Evolutionary conservation across 2,888 invertebrate species (phyloP).

Genomic region (Rhingia rostrata): DNA sequence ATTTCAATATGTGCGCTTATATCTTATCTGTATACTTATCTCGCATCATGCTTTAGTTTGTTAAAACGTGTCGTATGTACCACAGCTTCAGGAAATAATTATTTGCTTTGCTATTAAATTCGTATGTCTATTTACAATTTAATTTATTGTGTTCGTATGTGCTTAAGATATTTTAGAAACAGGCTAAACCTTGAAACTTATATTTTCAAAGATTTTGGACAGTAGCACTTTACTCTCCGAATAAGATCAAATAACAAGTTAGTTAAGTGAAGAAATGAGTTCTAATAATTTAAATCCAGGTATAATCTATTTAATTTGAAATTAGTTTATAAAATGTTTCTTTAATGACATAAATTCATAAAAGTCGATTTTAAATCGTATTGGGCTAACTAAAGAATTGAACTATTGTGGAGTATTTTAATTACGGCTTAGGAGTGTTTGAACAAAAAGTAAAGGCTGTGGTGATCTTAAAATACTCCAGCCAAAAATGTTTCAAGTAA

Average conservation of each 20-base stretch:
- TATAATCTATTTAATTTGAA: not conserved
- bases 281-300: not conserved
- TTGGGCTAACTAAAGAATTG: too few species aligned
- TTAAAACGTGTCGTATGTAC: not conserved
- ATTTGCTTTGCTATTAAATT: not conserved
- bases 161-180: not conserved
- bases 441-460: too few species aligned
- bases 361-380: too few species aligned
- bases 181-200: not conserved
- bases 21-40: not conserved
- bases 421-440: too few species aligned
- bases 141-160: not conserved
- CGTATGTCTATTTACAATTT: not conserved
- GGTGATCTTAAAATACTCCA: too few species aligned
- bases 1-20: not conserved
- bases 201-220: not conserved
- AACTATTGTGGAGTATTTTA: too few species aligned
- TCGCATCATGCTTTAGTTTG: not conserved
- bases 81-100: not conserved
- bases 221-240: not conserved
- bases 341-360: not conserved
- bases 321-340: not conserved
- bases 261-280: not conserved
- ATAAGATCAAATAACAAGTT: not conserved
- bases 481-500: too few species aligned